Evolutionary conservation across 2,113 vertebrate genomes (phyloP).

Genomic region (Sinosuthora webbiana): DNA sequence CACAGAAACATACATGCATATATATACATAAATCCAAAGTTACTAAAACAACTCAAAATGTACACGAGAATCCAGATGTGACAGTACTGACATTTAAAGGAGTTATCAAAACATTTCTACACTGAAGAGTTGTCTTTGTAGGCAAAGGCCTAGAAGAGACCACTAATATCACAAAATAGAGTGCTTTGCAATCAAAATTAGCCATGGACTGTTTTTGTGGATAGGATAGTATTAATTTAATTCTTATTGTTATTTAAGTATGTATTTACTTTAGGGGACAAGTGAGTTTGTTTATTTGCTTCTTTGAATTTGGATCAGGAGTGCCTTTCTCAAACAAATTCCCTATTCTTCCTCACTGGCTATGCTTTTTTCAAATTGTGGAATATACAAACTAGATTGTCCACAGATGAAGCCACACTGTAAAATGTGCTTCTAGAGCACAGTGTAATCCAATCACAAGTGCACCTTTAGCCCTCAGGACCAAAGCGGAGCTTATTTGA

Average conservation of each 20-base stretch:
- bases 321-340: neutral
- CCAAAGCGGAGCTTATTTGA: neutral
- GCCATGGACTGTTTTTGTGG: neutral
- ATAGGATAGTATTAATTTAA: neutral
- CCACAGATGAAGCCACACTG: neutral
- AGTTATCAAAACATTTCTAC: neutral
- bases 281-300: neutral
- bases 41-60: neutral
- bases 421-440: neutral
- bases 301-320: neutral
- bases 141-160: neutral
- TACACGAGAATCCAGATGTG: neutral
- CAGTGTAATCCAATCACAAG: neutral
- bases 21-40: neutral
- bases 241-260: neutral
- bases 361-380: neutral
- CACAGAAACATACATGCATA: rapidly evolving
- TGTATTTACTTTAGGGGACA: rapidly evolving
- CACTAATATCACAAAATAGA: neutral
- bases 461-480: neutral
- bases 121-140: neutral
- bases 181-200: neutral
- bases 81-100: neutral
- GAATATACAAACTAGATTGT: rapidly evolving
- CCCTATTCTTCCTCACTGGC: neutral